Evolutionary conservation across 2,797 vertebrate genomes (phyloP).

Genomic region (Zalophus californianus): DNA sequence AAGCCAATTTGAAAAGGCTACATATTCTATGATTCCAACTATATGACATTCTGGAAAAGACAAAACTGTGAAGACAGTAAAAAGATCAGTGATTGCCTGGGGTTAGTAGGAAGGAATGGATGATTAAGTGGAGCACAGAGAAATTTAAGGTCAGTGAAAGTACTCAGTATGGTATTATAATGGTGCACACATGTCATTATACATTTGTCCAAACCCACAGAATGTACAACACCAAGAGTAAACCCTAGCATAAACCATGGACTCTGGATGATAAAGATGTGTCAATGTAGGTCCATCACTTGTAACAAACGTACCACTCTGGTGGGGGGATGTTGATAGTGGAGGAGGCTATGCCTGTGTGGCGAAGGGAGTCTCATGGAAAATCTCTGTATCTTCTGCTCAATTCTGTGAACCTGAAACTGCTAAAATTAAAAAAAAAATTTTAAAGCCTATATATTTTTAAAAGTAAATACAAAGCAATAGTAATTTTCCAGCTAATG

Average conservation of each 20-base stretch:
- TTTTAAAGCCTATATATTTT: not conserved
- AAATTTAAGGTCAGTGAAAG: not conserved
- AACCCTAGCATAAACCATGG: not conserved
- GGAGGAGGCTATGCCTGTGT: not conserved
- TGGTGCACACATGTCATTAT: not conserved
- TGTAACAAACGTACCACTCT: not conserved
- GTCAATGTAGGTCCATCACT: not conserved
- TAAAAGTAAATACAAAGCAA: conserved; percentile 39
- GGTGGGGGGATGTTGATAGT: not conserved
- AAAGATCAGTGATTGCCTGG: not conserved
- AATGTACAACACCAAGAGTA: not conserved
- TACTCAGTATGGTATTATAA: not conserved
- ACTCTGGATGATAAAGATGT: not conserved
- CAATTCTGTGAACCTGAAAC: conserved; percentile 20
- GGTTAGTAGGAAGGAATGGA: not conserved
- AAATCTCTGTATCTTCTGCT: not conserved
- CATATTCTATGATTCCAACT: not conserved
- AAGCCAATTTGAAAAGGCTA: not conserved
- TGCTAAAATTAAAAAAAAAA: not conserved
- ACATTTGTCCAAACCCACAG: not conserved
- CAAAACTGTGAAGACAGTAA: not conserved
- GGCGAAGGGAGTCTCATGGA: not conserved
- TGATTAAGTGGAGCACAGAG: not conserved
- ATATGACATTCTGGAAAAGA: not conserved
- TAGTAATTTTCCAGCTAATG: not conserved